A percentile compares a stretch with the other conserved stretches of the same genome.
Evolutionary conservation across 2,888 invertebrate genomes (phyloP).

Genomic region (Drosophila leonis): DNA sequence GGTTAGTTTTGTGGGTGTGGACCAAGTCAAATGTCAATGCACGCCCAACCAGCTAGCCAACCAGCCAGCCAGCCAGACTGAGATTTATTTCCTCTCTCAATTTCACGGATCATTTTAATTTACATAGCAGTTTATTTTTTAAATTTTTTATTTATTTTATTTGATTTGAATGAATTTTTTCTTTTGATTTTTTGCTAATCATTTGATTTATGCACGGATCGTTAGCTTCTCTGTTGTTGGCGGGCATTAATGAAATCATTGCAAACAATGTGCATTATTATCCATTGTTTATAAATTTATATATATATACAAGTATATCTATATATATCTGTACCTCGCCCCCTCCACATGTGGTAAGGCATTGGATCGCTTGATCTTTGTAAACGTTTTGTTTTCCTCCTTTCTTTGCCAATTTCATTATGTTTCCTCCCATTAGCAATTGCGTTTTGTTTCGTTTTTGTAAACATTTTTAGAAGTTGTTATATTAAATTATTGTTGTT

Average conservation of each 20-base stretch:
- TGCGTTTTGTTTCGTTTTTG: conserved; percentile 40
- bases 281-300: conserved; percentile 46
- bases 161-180: conserved; percentile 15
- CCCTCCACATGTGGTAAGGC: conserved; percentile 52
- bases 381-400: conserved; percentile 44
- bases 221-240: conserved; percentile 44
- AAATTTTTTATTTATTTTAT: neutral
- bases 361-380: conserved; percentile 17
- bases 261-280: conserved; percentile 60
- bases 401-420: conserved; percentile 53
- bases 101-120: conserved; percentile 28
- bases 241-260: conserved; percentile 64
- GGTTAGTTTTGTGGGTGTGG: conserved; percentile 54
- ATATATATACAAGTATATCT: neutral
- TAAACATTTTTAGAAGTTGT: conserved; percentile 2
- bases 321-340: neutral
- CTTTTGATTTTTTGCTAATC: conserved; percentile 49
- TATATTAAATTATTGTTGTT: conserved; percentile 7
- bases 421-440: conserved; percentile 42
- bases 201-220: conserved; percentile 66
- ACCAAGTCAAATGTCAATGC: conserved; percentile 74
- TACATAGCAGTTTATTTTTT: neutral
- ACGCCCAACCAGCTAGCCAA: conserved; percentile 48
- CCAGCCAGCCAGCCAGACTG: neutral
- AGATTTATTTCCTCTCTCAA: conserved; percentile 12